phyloP scores from a whole-genome alignment of 2,113 vertebrate genomes.

The Passerina amoena region DNA sequence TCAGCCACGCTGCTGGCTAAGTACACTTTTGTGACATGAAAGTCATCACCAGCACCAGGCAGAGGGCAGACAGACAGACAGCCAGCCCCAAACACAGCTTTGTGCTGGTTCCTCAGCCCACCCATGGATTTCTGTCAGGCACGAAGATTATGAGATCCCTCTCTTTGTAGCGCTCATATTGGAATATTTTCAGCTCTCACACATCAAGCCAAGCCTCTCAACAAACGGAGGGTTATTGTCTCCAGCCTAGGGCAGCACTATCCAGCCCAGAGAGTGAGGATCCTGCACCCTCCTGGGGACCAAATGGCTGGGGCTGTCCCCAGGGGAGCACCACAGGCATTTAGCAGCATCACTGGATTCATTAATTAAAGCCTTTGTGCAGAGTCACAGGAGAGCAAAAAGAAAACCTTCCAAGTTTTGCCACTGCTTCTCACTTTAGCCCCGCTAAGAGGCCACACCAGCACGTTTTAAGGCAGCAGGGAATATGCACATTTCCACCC shows the following conservation, averaged over 20 bases:
- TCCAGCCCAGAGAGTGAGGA: rapidly evolving
- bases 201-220: neutral
- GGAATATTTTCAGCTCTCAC: neutral
- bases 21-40: neutral
- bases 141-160: rapidly evolving
- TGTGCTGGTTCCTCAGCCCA: neutral
- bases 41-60: neutral
- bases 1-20: neutral
- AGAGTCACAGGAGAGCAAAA: neutral
- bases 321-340: neutral
- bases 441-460: neutral
- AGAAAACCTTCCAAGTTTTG: neutral
- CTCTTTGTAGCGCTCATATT: neutral
- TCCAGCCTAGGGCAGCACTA: neutral
- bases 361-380: neutral
- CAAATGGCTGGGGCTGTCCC: rapidly evolving
- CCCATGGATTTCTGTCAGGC: neutral
- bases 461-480: neutral
- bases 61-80: neutral
- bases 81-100: neutral
- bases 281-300: neutral
- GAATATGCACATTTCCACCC: neutral
- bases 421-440: neutral
- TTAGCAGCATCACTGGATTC: neutral
- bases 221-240: neutral